A percentile compares a stretch with the other conserved stretches of the same genome.
These are phyloP conservation scores for Chiridota heheva DNA, from an alignment of 35 echinoderm and acorn worm species.

Conservation along the genomic window DNA sequence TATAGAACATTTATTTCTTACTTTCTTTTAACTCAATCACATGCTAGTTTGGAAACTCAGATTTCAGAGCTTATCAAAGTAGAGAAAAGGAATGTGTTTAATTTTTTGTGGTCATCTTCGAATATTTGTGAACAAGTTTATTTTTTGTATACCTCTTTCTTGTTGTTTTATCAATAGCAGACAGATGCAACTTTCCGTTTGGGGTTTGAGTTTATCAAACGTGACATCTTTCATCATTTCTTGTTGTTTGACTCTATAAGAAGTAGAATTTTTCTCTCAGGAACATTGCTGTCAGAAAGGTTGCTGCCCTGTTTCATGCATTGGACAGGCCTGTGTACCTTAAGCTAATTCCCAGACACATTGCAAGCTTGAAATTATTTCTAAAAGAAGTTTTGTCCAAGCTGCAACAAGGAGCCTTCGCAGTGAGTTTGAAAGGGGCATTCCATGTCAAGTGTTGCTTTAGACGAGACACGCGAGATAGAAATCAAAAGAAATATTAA, in stretches of 20 bases:
- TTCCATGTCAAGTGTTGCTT: neutral
- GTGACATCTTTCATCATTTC: conserved; percentile 16
- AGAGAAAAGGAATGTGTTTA: neutral
- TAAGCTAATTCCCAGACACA: neutral
- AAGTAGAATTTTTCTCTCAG: conserved; percentile 1
- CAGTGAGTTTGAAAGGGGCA: neutral
- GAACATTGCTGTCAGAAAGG: neutral
- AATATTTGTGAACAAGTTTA: neutral
- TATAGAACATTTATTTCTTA: neutral
- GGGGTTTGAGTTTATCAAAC: neutral
- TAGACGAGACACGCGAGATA: conserved; percentile 45
- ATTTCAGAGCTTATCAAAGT: neutral
- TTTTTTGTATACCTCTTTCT: neutral
- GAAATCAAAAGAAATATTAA: conserved; percentile 31
- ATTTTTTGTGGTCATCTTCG: neutral
- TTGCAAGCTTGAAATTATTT: neutral
- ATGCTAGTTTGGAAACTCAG: neutral
- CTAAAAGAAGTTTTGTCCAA: neutral
- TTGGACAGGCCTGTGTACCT: conserved; percentile 17
- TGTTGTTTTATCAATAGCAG: neutral
- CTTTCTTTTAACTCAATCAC: neutral
- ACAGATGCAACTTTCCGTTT: neutral
- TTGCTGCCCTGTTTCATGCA: conserved; percentile 31
- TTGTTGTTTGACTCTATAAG: neutral
- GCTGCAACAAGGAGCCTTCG: conserved; percentile 13